These are phyloP conservation scores for Drosophila fungiperda DNA, from an alignment of 2,888 invertebrate species.

Conservation along the genomic window DNA sequence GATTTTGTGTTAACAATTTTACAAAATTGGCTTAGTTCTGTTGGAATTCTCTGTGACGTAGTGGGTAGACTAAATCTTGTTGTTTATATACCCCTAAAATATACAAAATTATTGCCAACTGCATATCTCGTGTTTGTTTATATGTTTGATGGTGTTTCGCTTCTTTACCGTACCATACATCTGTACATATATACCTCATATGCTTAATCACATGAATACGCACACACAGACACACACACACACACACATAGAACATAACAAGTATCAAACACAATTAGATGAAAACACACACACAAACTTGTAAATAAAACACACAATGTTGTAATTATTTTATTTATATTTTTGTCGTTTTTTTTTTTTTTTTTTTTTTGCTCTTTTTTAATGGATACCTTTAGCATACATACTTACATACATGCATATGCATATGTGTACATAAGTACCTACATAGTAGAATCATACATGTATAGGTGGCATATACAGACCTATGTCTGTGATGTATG, in stretches of 20 bases:
- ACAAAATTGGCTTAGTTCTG: slow-evolving; percentile 33
- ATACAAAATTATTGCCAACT: slow-evolving; percentile 43
- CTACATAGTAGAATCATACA: slow-evolving; percentile 30
- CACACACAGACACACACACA: slow-evolving; percentile 11
- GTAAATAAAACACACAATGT: slow-evolving; percentile 43
- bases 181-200: not conserved
- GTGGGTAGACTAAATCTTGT: slow-evolving; percentile 52
- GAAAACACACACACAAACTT: slow-evolving; percentile 35
- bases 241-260: slow-evolving; percentile 9
- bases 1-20: slow-evolving; percentile 3
- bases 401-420: slow-evolving; percentile 38
- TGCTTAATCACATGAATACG: not conserved
- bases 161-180: slow-evolving; percentile 24
- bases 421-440: slow-evolving; percentile 22
- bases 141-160: slow-evolving; percentile 63
- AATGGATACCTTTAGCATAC: slow-evolving; percentile 45
- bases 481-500: slow-evolving; percentile 32
- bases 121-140: slow-evolving; percentile 47
- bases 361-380: slow-evolving; percentile 9
- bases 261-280: slow-evolving; percentile 50
- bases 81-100: slow-evolving; percentile 30
- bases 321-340: not conserved
- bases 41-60: slow-evolving; percentile 54
- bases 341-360: not conserved
- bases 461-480: slow-evolving; percentile 42